These are phyloP conservation scores for Borostomias antarcticus DNA, from an alignment of 2,797 vertebrate genomes.

Conservation along the genomic window DNA sequence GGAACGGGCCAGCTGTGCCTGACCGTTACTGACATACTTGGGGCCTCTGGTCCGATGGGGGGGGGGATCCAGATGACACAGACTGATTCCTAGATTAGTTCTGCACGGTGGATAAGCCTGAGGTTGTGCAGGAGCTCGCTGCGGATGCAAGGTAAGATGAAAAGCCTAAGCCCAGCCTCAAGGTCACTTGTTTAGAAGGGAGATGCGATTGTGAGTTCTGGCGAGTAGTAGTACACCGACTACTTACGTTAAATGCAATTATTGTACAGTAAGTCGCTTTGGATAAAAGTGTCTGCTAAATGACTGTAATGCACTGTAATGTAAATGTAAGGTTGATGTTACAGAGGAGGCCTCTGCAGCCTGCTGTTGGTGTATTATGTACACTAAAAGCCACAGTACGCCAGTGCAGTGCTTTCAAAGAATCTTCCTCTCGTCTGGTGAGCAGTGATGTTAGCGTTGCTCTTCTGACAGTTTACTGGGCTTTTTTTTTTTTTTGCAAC, in stretches of 20 bases:
- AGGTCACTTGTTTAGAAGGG: too few species aligned
- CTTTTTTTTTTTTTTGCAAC: background rate
- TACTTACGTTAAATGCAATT: too few species aligned
- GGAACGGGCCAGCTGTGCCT: background rate
- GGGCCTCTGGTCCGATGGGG: too few species aligned
- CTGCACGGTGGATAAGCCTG: too few species aligned
- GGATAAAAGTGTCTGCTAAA: background rate
- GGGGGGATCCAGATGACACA: background rate
- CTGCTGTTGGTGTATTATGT: too few species aligned
- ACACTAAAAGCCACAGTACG: too few species aligned
- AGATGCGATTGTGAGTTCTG: too few species aligned
- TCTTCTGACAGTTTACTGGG: background rate
- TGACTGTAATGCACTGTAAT: background rate
- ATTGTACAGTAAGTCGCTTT: too few species aligned
- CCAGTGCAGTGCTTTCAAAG: too few species aligned
- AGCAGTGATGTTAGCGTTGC: background rate
- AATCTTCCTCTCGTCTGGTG: background rate
- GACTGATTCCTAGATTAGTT: background rate
- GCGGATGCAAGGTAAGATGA: too few species aligned
- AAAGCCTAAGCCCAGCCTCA: background rate
- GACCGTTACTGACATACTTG: background rate
- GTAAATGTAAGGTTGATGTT: slow-evolving; percentile 4
- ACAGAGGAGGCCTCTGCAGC: background rate
- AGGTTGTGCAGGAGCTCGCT: too few species aligned
- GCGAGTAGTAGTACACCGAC: too few species aligned